Percentiles rank a stretch among this genome's conserved stretches.
phyloP scores from a whole-genome alignment of 1,140 invertebrate genomes.

The Cataglyphis hispanica region DNA sequence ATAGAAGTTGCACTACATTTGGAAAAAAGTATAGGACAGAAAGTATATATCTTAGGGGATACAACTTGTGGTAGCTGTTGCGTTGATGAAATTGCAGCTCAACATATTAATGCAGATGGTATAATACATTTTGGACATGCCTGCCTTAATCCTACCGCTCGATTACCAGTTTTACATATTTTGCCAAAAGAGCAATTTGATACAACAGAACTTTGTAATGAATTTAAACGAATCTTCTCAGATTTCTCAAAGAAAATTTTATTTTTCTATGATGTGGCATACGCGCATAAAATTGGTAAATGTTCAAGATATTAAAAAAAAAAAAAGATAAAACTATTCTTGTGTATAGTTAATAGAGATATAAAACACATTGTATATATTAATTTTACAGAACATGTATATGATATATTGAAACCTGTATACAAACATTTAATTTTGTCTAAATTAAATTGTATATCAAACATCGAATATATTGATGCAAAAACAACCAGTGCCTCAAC shows the following conservation, averaged over 20 bases:
- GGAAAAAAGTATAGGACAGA: conserved; percentile 87
- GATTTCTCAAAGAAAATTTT: conserved; percentile 86
- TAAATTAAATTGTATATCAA: conserved; percentile 82
- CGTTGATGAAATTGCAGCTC: conserved; percentile 96
- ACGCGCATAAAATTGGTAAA: conserved; percentile 89
- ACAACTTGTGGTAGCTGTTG: conserved; percentile 98
- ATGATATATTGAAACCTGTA: conserved; percentile 69
- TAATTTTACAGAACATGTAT: conserved; percentile 75
- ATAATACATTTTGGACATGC: conserved; percentile 96
- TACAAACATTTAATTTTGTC: conserved; percentile 79
- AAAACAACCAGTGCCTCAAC: conserved; percentile 53
- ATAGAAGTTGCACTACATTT: conserved; percentile 90
- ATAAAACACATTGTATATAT: conserved; percentile 33
- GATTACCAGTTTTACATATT: conserved; percentile 91
- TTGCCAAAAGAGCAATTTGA: conserved; percentile 89
- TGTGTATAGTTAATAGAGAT: not conserved
- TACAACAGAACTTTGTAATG: conserved; percentile 80
- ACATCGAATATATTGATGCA: conserved; percentile 76
- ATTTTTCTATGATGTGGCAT: conserved; percentile 92
- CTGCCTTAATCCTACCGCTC: conserved; percentile 91
- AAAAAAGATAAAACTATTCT: not conserved
- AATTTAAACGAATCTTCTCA: conserved; percentile 81
- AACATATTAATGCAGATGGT: conserved; percentile 94
- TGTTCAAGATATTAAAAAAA: conserved; percentile 28
- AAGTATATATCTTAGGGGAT: conserved; percentile 95